A percentile compares a stretch with the other conserved stretches of the same genome.
Conservation (phyloP, 92 coral and sea anemone species). For the Epizoanthus scotinus region DNA sequence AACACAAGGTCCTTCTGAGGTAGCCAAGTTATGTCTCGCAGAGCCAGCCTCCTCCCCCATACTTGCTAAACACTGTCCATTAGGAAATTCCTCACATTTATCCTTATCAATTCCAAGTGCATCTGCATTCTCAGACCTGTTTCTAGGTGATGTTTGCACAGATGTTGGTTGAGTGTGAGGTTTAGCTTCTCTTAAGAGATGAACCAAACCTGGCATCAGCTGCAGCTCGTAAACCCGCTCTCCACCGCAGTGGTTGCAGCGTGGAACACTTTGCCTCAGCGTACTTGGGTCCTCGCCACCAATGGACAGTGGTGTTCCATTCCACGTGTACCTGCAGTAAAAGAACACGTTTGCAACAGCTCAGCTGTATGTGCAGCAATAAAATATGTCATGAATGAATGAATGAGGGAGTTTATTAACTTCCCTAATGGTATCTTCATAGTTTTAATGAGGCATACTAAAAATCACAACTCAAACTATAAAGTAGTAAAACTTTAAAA, state of each 20-base stretch:
- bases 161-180: background rate
- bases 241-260: conserved; percentile 77
- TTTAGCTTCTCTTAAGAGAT: conserved; percentile 39
- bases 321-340: conserved; percentile 72
- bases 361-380: too few species aligned
- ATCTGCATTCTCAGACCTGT: background rate
- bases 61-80: background rate
- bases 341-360: background rate
- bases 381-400: too few species aligned
- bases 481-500: too few species aligned
- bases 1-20: background rate
- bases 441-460: too few species aligned
- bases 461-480: too few species aligned
- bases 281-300: conserved; percentile 46
- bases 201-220: conserved; percentile 89
- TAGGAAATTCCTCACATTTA: background rate
- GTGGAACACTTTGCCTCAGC: conserved; percentile 53
- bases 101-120: background rate
- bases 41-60: background rate
- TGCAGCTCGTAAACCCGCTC: conserved; percentile 84
- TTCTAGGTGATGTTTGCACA: background rate
- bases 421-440: too few species aligned
- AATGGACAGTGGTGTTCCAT: conserved; percentile 79
- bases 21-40: background rate
- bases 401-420: too few species aligned